Evolutionary conservation across 2,888 invertebrate species (phyloP), one percentile per base, ranked within the genome.

Genomic region (Diadegma fenestrale): DNA sequence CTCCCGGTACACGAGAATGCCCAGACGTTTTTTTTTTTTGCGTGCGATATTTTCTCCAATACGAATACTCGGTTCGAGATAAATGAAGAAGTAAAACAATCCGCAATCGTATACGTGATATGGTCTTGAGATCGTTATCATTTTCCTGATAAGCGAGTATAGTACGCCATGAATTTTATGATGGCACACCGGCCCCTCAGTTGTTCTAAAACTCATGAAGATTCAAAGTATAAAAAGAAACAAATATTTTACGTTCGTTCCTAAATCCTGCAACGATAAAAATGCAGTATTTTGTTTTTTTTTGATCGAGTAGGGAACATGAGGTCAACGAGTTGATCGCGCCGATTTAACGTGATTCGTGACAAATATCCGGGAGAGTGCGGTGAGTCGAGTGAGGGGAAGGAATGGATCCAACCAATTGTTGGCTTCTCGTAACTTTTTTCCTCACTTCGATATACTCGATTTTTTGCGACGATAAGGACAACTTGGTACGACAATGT

Each of bases 401-500:
- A 12, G 45, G 37, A 41, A 85, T 85, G 85, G 45, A 82, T 51
- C 54, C 64, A 30, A 69, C 68, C 26, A 26, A 54, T 41, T 54
- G 43, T 1, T 37, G 37, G 63, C 17, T 63, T 12, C 19, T 75
- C 26, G 22, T 82, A 1, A 26, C 33, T 10, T 3, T 85, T 63
- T 71, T 76, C 7, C 1, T 82, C 2, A 26, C 61, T 14, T 64
- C 26, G n/a, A 69, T 75, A 64, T 75, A 26, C 37, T 54, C 45
- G 68, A 64, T 54, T 48, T 17, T 7, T 69, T 81, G 69, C 48
- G 69, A 75, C 66, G 81, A 82, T 66, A 71, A 66, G 22, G 80
- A 80, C n/a, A 30, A 30, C 8, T 66, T 79, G 76, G 68, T 85
- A 61, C 76, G 76, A 45, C 69, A 66, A 71, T 91, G 91, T 80